Evolutionary conservation across 2,888 invertebrate species (phyloP), one percentile per base, ranked within the genome.

Genomic region (Hipparchia sbordonii): DNA sequence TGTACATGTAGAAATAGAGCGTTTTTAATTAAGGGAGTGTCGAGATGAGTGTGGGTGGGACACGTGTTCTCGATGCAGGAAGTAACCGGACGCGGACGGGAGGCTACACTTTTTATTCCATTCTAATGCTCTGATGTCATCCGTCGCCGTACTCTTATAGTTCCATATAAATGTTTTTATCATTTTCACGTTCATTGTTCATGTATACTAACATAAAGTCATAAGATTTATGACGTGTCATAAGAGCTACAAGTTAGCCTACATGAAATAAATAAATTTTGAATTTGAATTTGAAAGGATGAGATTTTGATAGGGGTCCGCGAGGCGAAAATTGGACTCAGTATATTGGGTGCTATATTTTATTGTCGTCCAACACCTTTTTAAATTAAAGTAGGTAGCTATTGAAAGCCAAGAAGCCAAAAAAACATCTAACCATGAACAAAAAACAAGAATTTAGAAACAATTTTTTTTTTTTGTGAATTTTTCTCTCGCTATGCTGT

Each of bases 11-110:
- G 10, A 60, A 79, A 78, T 70, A 67, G 68, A 72, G 56, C 78
- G 80, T 79, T 82, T 82, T 81, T 81, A 74, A 87, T 86, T 82
- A 84, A 82, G 81, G 81, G 80, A 82, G 82, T 79, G 81, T 71
- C 77, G 80, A 81, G 78, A 76, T 77, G 67, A 76, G 73, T 71
- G 80, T 76, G 78, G 77, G 76, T 72, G 80, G 76, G 81, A 85
- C 84, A 85, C 85, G 86, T 88, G 87, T 79, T 79, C 78, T 79
- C 82, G 73, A 79, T 81, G 83, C 89, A 90, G 90, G 90, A 90
- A 90, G 88, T 86, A 82, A 87, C 85, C 81, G 75, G 71, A 74
- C 76, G 74, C 81, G 75, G 71, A 73, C 76, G 74, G 74, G 73
- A 75, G 77, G n/a, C 65, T 71, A 79, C 80, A 85, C 82, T 87